Evolutionary conservation across 2,113 vertebrate genomes (phyloP).

Genomic region (Thymallus thymallus): DNA sequence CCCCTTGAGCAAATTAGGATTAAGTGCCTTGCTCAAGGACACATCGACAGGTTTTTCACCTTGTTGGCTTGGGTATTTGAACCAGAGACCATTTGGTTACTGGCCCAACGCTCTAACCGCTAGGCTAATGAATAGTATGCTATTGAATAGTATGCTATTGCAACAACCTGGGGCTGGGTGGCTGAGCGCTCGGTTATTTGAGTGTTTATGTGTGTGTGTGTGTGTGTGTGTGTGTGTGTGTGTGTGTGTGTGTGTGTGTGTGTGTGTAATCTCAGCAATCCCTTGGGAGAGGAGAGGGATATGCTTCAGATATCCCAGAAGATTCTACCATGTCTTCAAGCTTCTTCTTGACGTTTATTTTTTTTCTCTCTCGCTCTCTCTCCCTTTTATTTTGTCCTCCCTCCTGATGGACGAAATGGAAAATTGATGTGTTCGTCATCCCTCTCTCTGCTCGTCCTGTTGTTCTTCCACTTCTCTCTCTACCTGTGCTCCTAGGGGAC

Average conservation of each 20-base stretch:
- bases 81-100: no score
- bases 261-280: neutral
- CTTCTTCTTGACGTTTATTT: no score
- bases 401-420: neutral
- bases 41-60: no score
- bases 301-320: neutral
- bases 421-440: no score
- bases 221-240: no score
- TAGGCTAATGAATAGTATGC: no score
- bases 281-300: neutral
- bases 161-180: neutral
- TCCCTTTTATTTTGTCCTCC: neutral
- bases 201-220: no score
- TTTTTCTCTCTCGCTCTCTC: neutral
- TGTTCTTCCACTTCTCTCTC: neutral
- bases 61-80: no score
- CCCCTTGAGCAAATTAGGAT: no score
- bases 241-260: no score
- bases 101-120: no score
- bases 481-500: conserved; percentile 53
- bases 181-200: neutral
- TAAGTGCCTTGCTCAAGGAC: no score
- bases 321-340: neutral
- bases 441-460: neutral
- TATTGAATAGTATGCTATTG: neutral